Conservation (phyloP, 2,888 invertebrate species). For the Trilocha varians region DNA sequence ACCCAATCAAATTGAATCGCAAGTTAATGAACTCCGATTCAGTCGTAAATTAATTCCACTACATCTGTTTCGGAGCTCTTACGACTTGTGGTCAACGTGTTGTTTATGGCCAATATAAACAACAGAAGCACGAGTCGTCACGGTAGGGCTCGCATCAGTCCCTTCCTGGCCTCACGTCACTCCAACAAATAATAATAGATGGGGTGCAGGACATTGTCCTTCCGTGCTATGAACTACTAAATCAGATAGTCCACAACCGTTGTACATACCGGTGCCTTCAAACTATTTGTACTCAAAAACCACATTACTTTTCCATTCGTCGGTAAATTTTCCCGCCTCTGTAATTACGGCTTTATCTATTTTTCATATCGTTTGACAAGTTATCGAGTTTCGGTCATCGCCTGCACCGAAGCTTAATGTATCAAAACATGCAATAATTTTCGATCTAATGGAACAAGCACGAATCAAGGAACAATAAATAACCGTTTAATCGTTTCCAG, state of each 20-base stretch:
- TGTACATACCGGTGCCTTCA: not conserved
- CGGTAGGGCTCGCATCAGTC: slow-evolving; percentile 31
- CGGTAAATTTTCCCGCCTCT: not conserved
- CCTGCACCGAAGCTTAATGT: slow-evolving; percentile 8
- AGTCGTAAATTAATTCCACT: not conserved
- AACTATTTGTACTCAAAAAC: not conserved
- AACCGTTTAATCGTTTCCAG: slow-evolving; percentile 41
- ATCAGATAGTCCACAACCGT: not conserved
- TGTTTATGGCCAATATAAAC: slow-evolving; percentile 32
- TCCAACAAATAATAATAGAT: slow-evolving; percentile 35
- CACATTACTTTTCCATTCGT: not conserved
- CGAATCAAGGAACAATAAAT: slow-evolving; percentile 29
- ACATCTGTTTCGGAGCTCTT: slow-evolving; percentile 32
- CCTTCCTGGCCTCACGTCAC: slow-evolving; percentile 35
- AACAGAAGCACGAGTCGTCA: slow-evolving; percentile 29
- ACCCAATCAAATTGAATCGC: too few species aligned
- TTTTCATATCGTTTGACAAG: not conserved
- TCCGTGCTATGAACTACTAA: slow-evolving; percentile 24
- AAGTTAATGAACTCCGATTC: not conserved
- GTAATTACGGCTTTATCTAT: not conserved
- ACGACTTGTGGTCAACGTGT: slow-evolving; percentile 36
- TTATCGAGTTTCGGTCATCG: slow-evolving; percentile 10
- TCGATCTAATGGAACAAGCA: slow-evolving; percentile 22
- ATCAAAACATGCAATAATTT: not conserved
- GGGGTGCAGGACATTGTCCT: slow-evolving; percentile 57